Base-by-base conservation (phyloP, 2,888 invertebrate genomes). In the Lasioglossum pauxillum region DNA sequence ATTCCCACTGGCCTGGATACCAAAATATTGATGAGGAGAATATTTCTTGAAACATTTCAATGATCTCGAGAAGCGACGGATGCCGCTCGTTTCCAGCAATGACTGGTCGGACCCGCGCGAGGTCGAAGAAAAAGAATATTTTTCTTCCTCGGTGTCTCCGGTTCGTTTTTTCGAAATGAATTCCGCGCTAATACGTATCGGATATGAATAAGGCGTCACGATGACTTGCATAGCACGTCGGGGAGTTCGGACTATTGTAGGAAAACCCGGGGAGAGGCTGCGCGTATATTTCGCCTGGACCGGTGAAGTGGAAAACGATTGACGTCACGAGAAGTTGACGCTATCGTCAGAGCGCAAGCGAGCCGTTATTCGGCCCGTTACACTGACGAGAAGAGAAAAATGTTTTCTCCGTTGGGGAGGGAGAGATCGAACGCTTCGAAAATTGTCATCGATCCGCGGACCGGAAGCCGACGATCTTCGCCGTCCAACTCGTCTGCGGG, bases 241-340 rank as follows among this genome's bases (percentile, higher is more conserved):
- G 35, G 12, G 60, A 31, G 57, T 27, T 75, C 5, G 74, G n/a
- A 57, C 60, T 80, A 77, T 71, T 31, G 75, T 67, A 49, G 85
- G 27, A 81, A 10, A 80, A 77, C 41, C 49, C 41, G 27, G 72
- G 35, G 57, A 23, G 67, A 80, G 49, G 73, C 82, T 53, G 75
- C 69, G 85, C 77, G 82, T 81, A 88, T 90, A 91, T 91, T 90
- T 90, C 86, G 87, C 84, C 75, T 72, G 87, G 84, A 78, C 87
- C 88, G 89, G 88, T 88, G 89, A 88, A 91, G 91, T 86, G 90
- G 92, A 92, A 92, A 92, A 93, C 91, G 89, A 91, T 91, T 88
- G 90, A 90, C 90, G 92, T 92, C 91, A 89, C 91, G 91, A 91
- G 76, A 49, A 78, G 80, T 91, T 89, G 91, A 91, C 89, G 88